These are phyloP conservation scores for Barbus barbus DNA, from an alignment of 2,113 vertebrate genomes.

Conservation along the genomic window DNA sequence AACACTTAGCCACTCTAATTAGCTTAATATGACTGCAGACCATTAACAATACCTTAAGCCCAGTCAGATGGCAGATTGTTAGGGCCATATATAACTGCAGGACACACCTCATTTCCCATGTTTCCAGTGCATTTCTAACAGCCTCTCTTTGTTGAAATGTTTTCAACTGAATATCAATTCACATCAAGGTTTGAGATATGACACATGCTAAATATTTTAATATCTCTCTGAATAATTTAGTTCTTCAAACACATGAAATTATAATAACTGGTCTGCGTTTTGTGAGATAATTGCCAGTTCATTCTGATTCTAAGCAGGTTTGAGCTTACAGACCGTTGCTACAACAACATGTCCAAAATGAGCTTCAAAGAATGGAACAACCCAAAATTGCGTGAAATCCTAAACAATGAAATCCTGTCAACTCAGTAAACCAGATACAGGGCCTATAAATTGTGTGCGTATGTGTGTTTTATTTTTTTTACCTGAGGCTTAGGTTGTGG, in stretches of 20 bases:
- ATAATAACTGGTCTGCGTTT: background rate
- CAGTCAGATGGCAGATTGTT: background rate
- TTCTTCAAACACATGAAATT: background rate
- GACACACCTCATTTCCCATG: background rate
- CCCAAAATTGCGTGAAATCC: background rate
- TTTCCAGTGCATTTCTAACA: background rate
- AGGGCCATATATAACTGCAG: background rate
- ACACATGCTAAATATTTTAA: background rate
- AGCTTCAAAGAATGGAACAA: background rate
- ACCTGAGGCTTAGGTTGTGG: background rate
- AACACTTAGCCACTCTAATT: slow-evolving; percentile 20
- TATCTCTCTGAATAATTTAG: background rate
- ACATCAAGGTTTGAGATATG: background rate
- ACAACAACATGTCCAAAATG: background rate
- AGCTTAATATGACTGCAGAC: slow-evolving; percentile 22
- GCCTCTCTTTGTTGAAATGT: background rate
- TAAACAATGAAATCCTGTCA: background rate
- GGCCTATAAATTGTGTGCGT: background rate
- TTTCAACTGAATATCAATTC: background rate
- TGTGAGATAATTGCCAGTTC: background rate
- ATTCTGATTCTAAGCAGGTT: background rate
- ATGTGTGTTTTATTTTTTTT: background rate
- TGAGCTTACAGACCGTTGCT: background rate
- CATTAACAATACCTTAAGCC: background rate
- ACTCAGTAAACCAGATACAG: background rate